These are phyloP conservation scores for Alectura lathami DNA, from an alignment of 2,113 vertebrate genomes.

Conservation along the genomic window DNA sequence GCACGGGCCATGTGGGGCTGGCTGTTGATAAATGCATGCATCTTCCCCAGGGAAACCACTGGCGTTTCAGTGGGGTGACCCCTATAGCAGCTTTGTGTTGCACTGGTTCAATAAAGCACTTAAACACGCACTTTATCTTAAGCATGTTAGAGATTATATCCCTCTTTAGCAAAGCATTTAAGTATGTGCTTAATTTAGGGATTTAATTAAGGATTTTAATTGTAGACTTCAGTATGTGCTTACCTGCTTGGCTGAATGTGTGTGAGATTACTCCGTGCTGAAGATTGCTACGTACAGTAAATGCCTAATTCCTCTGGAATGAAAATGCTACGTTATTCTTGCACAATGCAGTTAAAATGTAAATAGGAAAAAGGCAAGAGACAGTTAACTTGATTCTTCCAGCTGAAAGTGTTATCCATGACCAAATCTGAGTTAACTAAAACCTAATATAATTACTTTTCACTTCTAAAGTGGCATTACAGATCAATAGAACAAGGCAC, in stretches of 20 bases:
- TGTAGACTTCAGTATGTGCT: constrained; percentile 55
- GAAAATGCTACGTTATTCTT: not conserved
- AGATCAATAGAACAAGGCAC: constrained; percentile 6
- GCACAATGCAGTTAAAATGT: not conserved
- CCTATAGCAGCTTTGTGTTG: not conserved
- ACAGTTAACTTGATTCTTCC: not conserved
- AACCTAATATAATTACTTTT: not conserved
- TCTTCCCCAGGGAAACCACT: not conserved
- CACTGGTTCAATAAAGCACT: constrained; percentile 32
- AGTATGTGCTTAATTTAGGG: constrained; percentile 67
- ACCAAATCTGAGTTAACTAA: not conserved
- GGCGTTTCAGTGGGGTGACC: not conserved
- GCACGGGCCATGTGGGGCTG: fast-evolving
- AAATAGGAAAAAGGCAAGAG: not conserved
- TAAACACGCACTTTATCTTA: constrained; percentile 57
- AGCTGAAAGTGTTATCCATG: not conserved
- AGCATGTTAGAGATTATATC: constrained; percentile 54
- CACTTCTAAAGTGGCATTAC: not conserved
- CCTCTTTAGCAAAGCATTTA: constrained; percentile 60
- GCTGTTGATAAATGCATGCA: not conserved
- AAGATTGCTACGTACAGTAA: constrained; percentile 23
- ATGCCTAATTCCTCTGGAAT: constrained; percentile 9
- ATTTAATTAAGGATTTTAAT: constrained; percentile 72
- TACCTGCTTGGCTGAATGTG: constrained; percentile 59
- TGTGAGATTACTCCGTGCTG: constrained; percentile 23